These are phyloP conservation scores for Chiloscyllium plagiosum DNA, from an alignment of 2,113 vertebrate species.

Conservation along the genomic window DNA sequence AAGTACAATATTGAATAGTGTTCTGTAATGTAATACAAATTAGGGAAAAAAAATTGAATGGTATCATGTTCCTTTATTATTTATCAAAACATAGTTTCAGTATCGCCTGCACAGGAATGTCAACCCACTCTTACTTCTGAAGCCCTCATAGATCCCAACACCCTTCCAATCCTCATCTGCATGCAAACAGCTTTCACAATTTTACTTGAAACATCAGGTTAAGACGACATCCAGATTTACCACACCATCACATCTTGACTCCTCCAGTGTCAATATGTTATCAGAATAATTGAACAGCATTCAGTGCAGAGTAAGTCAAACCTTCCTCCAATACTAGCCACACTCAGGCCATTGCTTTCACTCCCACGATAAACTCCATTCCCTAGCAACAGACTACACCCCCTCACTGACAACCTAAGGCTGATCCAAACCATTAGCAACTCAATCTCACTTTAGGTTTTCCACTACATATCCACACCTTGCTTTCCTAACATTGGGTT, in stretches of 20 bases:
- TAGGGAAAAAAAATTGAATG: neutral
- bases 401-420: neutral
- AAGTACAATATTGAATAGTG: neutral
- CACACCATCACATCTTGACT: neutral
- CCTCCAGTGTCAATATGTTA: neutral
- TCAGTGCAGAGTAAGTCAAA: neutral
- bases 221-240: neutral
- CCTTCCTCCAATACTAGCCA: neutral
- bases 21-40: neutral
- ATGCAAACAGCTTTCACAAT: neutral
- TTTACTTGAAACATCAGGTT: too few species aligned
- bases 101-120: neutral
- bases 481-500: neutral
- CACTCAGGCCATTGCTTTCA: neutral
- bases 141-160: neutral
- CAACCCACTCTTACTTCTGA: neutral
- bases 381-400: neutral
- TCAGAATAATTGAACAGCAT: neutral
- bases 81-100: neutral
- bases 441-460: neutral
- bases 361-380: neutral
- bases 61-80: neutral
- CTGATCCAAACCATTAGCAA: neutral
- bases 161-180: neutral
- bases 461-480: too few species aligned